These are phyloP conservation scores for Sminthurides bifidus DNA, from an alignment of 1,140 invertebrate genomes.

Conservation along the genomic window DNA sequence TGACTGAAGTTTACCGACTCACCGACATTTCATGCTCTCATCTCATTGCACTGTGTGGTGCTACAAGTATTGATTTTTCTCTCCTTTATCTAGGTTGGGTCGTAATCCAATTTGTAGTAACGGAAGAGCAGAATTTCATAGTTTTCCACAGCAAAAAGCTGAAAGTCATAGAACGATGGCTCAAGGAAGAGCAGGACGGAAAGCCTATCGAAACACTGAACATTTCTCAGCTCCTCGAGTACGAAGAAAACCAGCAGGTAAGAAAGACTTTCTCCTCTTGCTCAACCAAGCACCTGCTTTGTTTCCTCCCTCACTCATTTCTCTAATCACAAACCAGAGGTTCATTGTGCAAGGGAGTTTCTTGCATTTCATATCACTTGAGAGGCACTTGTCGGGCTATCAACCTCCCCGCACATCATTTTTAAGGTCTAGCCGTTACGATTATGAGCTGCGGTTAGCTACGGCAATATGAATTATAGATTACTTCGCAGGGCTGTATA, in stretches of 20 bases:
- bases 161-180: conserved; percentile 62
- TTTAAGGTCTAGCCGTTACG: no score
- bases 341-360: no score
- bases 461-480: no score
- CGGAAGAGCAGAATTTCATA: conserved; percentile 72
- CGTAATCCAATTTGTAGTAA: conserved; percentile 45
- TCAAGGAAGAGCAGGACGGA: conserved; percentile 29
- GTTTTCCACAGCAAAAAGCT: conserved; percentile 82
- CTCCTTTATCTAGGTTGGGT: conserved; percentile 37
- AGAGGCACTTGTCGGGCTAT: no score
- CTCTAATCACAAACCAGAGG: no score
- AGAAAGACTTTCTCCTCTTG: neutral
- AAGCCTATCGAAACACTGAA: conserved; percentile 45
- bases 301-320: no score
- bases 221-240: conserved; percentile 62
- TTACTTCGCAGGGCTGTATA: no score
- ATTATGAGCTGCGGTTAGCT: no score
- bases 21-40: no score
- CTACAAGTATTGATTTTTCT: neutral
- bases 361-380: no score
- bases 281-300: neutral
- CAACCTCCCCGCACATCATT: no score
- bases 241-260: conserved; percentile 62
- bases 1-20: no score
- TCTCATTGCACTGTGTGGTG: neutral